Conservation (phyloP, 53 echinoderm and acorn worm genomes). For the Glandiceps talaboti region DNA sequence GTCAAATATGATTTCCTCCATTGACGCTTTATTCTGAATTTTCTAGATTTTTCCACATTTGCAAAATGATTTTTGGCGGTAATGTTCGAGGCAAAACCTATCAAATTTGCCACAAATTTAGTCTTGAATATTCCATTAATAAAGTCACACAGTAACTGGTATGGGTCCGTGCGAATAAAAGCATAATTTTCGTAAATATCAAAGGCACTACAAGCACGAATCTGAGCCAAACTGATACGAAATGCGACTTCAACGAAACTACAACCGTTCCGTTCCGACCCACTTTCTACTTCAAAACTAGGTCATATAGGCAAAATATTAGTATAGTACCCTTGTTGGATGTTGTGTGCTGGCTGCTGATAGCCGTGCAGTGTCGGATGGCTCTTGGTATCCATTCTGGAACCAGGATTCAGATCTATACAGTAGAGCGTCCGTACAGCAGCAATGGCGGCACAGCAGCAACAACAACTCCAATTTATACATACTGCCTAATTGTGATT, state of each 20-base stretch:
- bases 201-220: neutral
- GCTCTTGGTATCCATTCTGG: constrained; percentile 99
- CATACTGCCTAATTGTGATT: constrained; percentile 43
- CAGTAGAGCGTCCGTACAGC: constrained; percentile 94
- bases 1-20: neutral
- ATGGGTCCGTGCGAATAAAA: neutral
- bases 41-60: neutral
- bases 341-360: constrained; percentile 95
- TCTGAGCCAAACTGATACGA: neutral
- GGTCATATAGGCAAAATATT: constrained; percentile 34
- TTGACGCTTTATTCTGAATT: neutral
- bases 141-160: neutral
- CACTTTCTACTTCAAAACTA: constrained; percentile 4
- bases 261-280: neutral
- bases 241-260: neutral
- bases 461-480: constrained; percentile 50
- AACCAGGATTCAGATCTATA: constrained; percentile 75
- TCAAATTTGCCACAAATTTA: neutral
- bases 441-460: constrained; percentile 99
- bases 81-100: neutral
- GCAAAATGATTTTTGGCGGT: neutral
- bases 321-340: constrained; percentile 84
- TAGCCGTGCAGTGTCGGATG: constrained; percentile 99
- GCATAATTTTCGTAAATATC: neutral
- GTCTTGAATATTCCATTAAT: neutral